Evolutionary conservation across 1,140 invertebrate species (phyloP).

Genomic region (Eubasilissa regina): DNA sequence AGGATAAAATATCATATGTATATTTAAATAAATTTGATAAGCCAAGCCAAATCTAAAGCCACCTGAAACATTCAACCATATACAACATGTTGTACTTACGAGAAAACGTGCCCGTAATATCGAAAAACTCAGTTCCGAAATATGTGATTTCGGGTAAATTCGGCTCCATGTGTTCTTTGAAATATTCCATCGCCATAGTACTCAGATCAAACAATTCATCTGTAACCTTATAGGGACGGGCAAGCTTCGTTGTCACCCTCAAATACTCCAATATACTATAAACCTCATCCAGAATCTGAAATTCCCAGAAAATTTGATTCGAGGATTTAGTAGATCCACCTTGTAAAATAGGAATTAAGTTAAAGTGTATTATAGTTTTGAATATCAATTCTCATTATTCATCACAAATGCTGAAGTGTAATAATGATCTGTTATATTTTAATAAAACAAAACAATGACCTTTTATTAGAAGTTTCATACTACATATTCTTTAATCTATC

Average conservation of each 20-base stretch:
- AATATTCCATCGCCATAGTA: constrained; percentile 95
- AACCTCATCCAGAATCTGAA: constrained; percentile 80
- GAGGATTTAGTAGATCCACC: background rate
- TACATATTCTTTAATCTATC: too few relatives aligned
- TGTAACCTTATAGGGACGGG: constrained; percentile 88
- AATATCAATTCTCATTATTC: too few relatives aligned
- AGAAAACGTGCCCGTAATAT: constrained; percentile 79
- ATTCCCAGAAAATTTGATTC: constrained; percentile 45
- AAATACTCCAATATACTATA: constrained; percentile 87
- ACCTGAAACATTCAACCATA: background rate
- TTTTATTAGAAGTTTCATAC: too few relatives aligned
- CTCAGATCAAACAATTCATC: constrained; percentile 94
- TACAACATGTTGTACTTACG: constrained; percentile 70
- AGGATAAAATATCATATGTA: too few relatives aligned
- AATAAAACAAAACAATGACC: too few relatives aligned
- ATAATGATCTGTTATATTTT: too few relatives aligned
- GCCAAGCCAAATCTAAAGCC: too few relatives aligned
- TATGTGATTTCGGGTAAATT: constrained; percentile 89
- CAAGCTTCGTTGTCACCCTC: constrained; percentile 85
- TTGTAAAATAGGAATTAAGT: background rate
- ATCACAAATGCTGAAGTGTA: background rate
- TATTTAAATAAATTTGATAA: too few relatives aligned
- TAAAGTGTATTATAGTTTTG: background rate
- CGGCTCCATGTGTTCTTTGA: constrained; percentile 91
- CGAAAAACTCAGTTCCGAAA: constrained; percentile 87